Percentiles rank a stretch among this genome's conserved stretches.
Conservation (phyloP, 2,113 vertebrate species). For the Chionodraco myersi region DNA sequence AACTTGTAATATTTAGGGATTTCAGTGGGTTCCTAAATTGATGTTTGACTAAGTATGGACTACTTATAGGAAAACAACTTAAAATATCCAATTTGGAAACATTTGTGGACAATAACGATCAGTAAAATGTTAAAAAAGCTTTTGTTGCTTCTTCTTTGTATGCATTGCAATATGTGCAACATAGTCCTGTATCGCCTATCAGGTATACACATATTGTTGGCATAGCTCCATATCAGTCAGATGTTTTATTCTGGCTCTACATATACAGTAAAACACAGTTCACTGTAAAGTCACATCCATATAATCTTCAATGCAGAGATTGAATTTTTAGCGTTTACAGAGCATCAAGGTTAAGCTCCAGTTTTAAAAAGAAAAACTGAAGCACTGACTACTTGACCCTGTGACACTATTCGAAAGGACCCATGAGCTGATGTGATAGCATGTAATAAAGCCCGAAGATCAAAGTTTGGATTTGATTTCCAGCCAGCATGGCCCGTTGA, state of each 20-base stretch:
- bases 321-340: slow-evolving; percentile 67
- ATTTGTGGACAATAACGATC: neutral
- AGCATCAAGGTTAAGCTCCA: slow-evolving; percentile 64
- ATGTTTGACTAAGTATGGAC: too few relatives aligned
- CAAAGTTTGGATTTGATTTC: slow-evolving; percentile 82
- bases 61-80: too few relatives aligned
- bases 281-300: slow-evolving; percentile 32
- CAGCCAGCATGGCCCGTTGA: slow-evolving; percentile 65
- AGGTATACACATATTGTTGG: slow-evolving; percentile 27
- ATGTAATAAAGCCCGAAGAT: slow-evolving; percentile 76
- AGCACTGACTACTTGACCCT: slow-evolving; percentile 70
- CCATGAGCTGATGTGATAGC: slow-evolving; percentile 66
- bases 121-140: neutral
- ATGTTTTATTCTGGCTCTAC: slow-evolving; percentile 41
- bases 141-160: neutral
- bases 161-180: neutral
- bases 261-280: slow-evolving; percentile 36
- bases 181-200: neutral
- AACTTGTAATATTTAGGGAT: neutral
- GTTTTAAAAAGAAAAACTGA: slow-evolving; percentile 70
- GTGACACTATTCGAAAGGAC: slow-evolving; percentile 58
- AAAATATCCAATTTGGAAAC: too few relatives aligned
- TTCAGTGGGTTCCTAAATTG: neutral
- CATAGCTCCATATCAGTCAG: slow-evolving; percentile 17
- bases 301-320: slow-evolving; percentile 40